Conservation (phyloP, 1,140 invertebrate species). For the Trichoplusia ni region DNA sequence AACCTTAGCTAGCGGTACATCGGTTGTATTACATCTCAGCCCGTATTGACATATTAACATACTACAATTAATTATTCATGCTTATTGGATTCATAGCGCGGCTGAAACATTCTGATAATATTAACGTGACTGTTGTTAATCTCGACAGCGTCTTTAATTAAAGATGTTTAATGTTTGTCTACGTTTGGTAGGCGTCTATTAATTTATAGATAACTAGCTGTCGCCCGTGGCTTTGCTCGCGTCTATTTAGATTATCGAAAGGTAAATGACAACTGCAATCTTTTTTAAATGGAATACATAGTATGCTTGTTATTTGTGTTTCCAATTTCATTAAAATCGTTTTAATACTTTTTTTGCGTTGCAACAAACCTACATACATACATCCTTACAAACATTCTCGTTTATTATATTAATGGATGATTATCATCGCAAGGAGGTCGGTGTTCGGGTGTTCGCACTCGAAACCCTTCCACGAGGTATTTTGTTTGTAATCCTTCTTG, state of each 20-base stretch:
- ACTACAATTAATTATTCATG: constrained; percentile 38
- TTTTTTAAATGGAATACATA: too few relatives aligned
- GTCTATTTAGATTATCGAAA: too few relatives aligned
- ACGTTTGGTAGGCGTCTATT: background rate
- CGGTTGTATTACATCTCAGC: constrained; percentile 15
- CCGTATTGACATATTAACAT: constrained; percentile 27
- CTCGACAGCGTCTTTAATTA: constrained; percentile 35
- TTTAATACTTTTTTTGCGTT: background rate
- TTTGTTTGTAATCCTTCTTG: constrained; percentile 34
- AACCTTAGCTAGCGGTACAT: background rate
- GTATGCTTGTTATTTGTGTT: too few relatives aligned
- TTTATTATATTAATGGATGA: too few relatives aligned
- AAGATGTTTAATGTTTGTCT: constrained; percentile 27
- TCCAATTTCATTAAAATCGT: background rate
- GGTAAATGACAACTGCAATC: too few relatives aligned
- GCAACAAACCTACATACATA: background rate
- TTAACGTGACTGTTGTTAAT: constrained; percentile 42
- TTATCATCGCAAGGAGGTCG: background rate
- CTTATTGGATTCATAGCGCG: constrained; percentile 37
- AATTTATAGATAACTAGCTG: constrained; percentile 26
- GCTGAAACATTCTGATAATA: constrained; percentile 37
- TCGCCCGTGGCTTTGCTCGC: too few relatives aligned
- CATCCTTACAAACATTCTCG: too few relatives aligned
- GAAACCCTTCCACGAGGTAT: constrained; percentile 22
- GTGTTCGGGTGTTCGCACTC: too few relatives aligned